phyloP scores from a whole-genome alignment of 2,888 invertebrate genomes.

The Sabatieria punctata region DNA sequence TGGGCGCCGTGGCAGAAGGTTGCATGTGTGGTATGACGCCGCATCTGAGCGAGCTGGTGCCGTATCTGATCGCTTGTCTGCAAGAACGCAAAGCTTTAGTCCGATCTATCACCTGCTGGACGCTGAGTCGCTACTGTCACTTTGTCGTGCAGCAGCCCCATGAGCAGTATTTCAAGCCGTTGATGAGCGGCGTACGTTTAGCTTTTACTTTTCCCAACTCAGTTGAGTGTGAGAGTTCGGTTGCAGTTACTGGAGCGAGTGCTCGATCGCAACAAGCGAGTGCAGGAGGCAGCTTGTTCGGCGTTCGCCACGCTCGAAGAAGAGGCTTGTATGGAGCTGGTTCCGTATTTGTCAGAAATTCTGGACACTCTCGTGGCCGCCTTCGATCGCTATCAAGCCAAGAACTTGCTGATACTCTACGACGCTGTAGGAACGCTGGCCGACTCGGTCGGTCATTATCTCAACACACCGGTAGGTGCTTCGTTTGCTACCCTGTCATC shows the following conservation, averaged over 20 bases:
- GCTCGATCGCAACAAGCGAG: constrained; percentile 86
- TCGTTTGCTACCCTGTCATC: too few relatives aligned
- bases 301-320: constrained; percentile 98
- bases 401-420: constrained; percentile 87
- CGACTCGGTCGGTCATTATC: constrained; percentile 88
- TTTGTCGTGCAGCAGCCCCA: constrained; percentile 95
- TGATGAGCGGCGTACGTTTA: constrained; percentile 66
- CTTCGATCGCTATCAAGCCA: constrained; percentile 77
- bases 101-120: constrained; percentile 97
- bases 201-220: neutral
- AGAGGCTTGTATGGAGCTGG: constrained; percentile 92
- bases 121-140: constrained; percentile 85
- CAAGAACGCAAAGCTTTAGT: constrained; percentile 88
- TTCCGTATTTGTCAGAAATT: constrained; percentile 88
- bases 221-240: neutral
- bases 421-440: constrained; percentile 97
- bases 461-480: constrained; percentile 56
- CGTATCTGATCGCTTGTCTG: constrained; percentile 78
- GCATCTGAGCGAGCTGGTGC: constrained; percentile 84
- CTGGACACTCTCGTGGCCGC: constrained; percentile 89
- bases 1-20: constrained; percentile 73
- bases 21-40: constrained; percentile 92
- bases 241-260: constrained; percentile 65
- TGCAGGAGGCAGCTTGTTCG: constrained; percentile 97
- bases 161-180: constrained; percentile 73